A percentile compares a stretch with the other conserved stretches of the same genome.
Conservation (phyloP, 2,888 invertebrate species). For the Pilophorus perplexus region DNA sequence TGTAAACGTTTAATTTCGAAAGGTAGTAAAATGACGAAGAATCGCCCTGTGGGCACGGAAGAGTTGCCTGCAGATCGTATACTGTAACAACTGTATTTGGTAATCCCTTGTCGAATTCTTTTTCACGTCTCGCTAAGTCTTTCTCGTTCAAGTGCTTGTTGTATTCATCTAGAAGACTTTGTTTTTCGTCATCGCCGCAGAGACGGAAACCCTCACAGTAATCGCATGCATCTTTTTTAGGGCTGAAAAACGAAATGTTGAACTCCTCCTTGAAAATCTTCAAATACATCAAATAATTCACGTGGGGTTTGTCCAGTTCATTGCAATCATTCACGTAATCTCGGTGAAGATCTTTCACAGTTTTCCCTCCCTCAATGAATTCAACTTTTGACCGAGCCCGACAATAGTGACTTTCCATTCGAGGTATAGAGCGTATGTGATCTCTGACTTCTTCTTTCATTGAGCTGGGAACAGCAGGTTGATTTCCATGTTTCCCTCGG, state of each 20-base stretch:
- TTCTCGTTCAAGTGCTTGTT: constrained; percentile 48
- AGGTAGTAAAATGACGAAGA: constrained; percentile 50
- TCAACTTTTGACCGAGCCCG: too few species aligned
- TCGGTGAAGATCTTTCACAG: too few species aligned
- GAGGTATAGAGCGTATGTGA: too few species aligned
- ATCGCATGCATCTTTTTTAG: constrained; percentile 51
- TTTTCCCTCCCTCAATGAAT: too few species aligned
- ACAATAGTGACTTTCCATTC: too few species aligned
- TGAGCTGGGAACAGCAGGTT: background rate
- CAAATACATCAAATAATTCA: too few species aligned
- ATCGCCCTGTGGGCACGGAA: constrained; percentile 50
- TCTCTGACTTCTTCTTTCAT: too few species aligned
- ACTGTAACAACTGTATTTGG: constrained; percentile 45
- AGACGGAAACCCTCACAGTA: constrained; percentile 48
- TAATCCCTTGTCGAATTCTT: constrained; percentile 48
- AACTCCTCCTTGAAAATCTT: constrained; percentile 37
- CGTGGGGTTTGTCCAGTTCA: too few species aligned
- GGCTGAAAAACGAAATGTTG: too few species aligned
- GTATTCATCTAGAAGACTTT: constrained; percentile 46
- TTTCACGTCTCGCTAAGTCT: constrained; percentile 46
- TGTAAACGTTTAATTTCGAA: constrained; percentile 30
- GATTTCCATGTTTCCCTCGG: background rate
- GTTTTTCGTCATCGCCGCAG: constrained; percentile 48
- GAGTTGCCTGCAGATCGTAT: constrained; percentile 51
- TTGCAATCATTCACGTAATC: too few species aligned